Base-by-base conservation (phyloP, 2,888 invertebrate genomes). In the Malacosoma neustria region DNA sequence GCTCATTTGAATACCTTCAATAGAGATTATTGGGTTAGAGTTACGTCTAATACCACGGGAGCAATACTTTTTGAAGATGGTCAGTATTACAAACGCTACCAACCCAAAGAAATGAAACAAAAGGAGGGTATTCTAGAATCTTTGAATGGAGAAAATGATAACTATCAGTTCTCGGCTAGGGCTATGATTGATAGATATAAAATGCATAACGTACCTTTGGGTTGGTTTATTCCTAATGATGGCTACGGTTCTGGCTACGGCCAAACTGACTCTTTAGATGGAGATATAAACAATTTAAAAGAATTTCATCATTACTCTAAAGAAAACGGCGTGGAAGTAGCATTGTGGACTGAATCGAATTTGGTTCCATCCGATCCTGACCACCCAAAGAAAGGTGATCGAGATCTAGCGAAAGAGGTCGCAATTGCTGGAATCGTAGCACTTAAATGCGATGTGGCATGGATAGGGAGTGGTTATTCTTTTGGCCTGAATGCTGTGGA, bases 231-330 rank as follows among this genome's bases (percentile, higher is more conserved):
- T 39, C 84, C 84, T 1, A 85, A 85, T 41, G 84, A 85, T 45
- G 84, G 84, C 2, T 85, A 85, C 40, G 84, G 82, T 5, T 75
- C 63, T 11, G 84, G 84, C 1, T 85, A 85, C 41, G 84, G 84
- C 0, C 84, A 85, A 65, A 73, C 79, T 2, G 68, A 75, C 40
- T 60, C 74, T 12, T 54, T 85, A 36, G 64, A 70, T 11, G 84
- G 82, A 3, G 84, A 85, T 40, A 68, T 85, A 31, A 51, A 73
- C 38, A 85, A 85, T 48, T 57, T 85, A 29, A 72, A 63, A 46
- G 44, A 65, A 32, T 85, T 85, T 39, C 66, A 60, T 1, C 54
- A 70, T 13, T 82, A 77, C 45, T 60, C 84, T 1, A 63, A 62
- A 47, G 38, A 43, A 41, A 60, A 73, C n/a, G 76, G 79, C 1